Base-by-base conservation (phyloP, 2,888 invertebrate genomes). In the Calephelis perditalis region DNA sequence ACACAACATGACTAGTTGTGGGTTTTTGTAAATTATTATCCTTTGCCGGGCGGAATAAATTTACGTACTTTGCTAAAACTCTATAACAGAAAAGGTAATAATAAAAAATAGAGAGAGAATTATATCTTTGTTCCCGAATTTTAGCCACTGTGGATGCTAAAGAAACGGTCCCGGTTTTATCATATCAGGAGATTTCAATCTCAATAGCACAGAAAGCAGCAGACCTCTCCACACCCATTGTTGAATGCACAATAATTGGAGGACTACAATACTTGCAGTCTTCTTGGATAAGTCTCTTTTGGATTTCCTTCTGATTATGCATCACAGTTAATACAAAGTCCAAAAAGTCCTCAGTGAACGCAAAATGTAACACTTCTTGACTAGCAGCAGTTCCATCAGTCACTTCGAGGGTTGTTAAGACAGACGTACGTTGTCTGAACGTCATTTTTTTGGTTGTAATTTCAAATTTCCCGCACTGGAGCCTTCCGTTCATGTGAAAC, bases 331-430 rank as follows among this genome's bases (percentile, higher is more conserved):
- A 47, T 6, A 49, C 52, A 49, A 58, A 58, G 58, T 58, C 40
- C 58, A 58, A 49, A 49, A 49, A 58, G 52, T 52, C 52, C 35
- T 58, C 49, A 52, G 58, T 58, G 12, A 58, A 58, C 40, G 58
- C 43, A 52, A 49, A 58, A 46, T 58, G 58, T 12, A 58, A 49
- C 12, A 58, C 58, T 49, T 58, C 49, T 58, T 49, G 58, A 47
- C 37, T 6, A 49, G 58, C 58, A 15, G 5, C 15, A 36, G 49
- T 49, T 37, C 52, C 58, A 58, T 58, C 40, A 49, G 58, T 58
- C 52, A 52, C 52, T 49, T 58, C 37, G 3, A 58, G 10, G 7
- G 58, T 49, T 49, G 58, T 49, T 45, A 11, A n/a, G 4, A 58
- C 47, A n/a, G 4, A 58, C 47, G 15, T 15, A 15, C 15, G 40